Conservation (phyloP, 2,113 vertebrate genomes). For the Pongo pygmaeus region DNA sequence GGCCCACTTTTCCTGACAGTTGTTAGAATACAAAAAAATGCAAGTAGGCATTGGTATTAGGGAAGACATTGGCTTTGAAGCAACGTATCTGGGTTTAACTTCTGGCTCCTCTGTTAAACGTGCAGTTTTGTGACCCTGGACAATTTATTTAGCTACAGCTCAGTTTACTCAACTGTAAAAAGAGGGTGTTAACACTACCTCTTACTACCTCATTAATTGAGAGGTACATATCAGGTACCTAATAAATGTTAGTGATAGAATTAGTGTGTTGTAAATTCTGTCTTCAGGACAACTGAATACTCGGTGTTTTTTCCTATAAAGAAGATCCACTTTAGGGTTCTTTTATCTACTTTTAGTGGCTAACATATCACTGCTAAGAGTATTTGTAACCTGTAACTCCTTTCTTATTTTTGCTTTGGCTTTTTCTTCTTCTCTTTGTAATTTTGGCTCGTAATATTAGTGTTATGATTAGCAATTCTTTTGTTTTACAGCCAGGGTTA, state of each 20-base stretch:
- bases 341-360: slow-evolving; percentile 35
- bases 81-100: not conserved
- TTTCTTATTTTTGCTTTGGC: not conserved
- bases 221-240: not conserved
- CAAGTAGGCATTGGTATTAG: not conserved
- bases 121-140: not conserved
- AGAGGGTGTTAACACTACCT: not conserved
- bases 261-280: slow-evolving; percentile 40
- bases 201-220: slow-evolving; percentile 35
- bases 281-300: not conserved
- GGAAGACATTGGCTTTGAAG: not conserved
- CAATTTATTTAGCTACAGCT: slow-evolving; percentile 35
- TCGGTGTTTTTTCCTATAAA: slow-evolving; percentile 7
- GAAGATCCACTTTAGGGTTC: not conserved
- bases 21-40: not conserved
- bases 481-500: not conserved
- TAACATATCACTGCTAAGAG: slow-evolving; percentile 24
- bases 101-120: slow-evolving; percentile 7
- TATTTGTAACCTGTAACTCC: not conserved
- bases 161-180: slow-evolving; percentile 45
- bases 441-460: slow-evolving; percentile 5
- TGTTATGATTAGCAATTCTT: not conserved
- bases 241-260: slow-evolving; percentile 39
- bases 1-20: not conserved
- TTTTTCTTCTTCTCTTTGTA: not conserved